phyloP scores from a whole-genome alignment of 2,888 invertebrate genomes.

The Hypselothyrea guttata region DNA sequence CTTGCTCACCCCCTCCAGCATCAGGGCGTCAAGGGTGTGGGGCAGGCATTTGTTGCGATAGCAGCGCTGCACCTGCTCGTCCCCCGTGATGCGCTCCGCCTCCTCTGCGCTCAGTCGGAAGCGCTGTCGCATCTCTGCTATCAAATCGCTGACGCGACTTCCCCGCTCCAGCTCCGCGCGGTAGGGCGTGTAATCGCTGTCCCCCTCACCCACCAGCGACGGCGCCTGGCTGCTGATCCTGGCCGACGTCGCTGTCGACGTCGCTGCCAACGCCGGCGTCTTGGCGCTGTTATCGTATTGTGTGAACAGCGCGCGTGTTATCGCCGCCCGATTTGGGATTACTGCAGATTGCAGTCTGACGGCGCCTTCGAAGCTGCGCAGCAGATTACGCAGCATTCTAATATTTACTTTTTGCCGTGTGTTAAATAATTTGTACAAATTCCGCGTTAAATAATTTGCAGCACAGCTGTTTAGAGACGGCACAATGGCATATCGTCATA shows the following conservation, averaged over 20 bases:
- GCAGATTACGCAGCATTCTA: slow-evolving; percentile 56
- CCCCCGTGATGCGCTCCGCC: slow-evolving; percentile 57
- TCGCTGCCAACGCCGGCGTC: slow-evolving; percentile 18
- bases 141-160: slow-evolving; percentile 27
- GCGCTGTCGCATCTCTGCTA: slow-evolving; percentile 53
- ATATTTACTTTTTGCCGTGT: neutral
- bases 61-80: slow-evolving; percentile 65
- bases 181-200: slow-evolving; percentile 76
- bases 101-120: slow-evolving; percentile 63
- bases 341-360: slow-evolving; percentile 33
- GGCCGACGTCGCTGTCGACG: slow-evolving; percentile 14
- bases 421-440: neutral
- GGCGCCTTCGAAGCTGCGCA: slow-evolving; percentile 47
- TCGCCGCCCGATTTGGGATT: too few relatives aligned
- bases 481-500: too few relatives aligned
- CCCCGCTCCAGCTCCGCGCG: slow-evolving; percentile 56
- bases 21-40: slow-evolving; percentile 58
- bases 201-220: slow-evolving; percentile 46
- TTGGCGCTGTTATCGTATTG: slow-evolving; percentile 27
- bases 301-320: slow-evolving; percentile 40
- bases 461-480: slow-evolving; percentile 44
- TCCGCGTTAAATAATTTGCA: neutral
- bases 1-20: slow-evolving; percentile 68
- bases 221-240: slow-evolving; percentile 25
- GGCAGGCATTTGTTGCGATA: slow-evolving; percentile 55